phyloP scores from a whole-genome alignment of 2,888 invertebrate species.

The Margaritifera margaritifera region DNA sequence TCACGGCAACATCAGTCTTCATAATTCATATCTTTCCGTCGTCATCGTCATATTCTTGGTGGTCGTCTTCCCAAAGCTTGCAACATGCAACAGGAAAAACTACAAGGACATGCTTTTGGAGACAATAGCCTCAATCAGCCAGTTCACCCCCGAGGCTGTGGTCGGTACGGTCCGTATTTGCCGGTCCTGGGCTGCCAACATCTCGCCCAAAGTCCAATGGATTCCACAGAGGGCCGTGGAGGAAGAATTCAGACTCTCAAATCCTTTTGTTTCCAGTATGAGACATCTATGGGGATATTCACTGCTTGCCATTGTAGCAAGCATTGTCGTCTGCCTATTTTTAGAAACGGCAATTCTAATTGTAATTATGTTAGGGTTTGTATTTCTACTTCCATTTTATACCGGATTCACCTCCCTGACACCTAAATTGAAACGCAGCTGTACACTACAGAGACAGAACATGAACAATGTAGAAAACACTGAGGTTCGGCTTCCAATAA shows the following conservation, averaged over 20 bases:
- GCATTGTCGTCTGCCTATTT: constrained; percentile 49
- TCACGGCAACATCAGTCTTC: constrained; percentile 52
- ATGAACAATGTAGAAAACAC: no score
- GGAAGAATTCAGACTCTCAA: constrained; percentile 58
- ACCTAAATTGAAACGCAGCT: constrained; percentile 28
- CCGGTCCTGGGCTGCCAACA: constrained; percentile 57
- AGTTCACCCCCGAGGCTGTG: constrained; percentile 65
- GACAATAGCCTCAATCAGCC: constrained; percentile 59
- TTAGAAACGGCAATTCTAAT: constrained; percentile 43
- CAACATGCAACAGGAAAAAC: constrained; percentile 55
- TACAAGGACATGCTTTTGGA: constrained; percentile 60
- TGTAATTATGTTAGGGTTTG: constrained; percentile 51
- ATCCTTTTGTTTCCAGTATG: constrained; percentile 60
- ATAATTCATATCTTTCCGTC: constrained; percentile 57
- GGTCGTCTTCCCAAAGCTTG: constrained; percentile 64
- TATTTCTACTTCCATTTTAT: constrained; percentile 56
- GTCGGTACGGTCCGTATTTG: constrained; percentile 61
- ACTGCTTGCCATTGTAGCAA: constrained; percentile 42
- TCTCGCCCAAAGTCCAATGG: constrained; percentile 58
- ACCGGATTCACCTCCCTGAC: constrained; percentile 60
- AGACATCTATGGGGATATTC: constrained; percentile 65
- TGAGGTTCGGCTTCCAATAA: no score
- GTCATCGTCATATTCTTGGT: constrained; percentile 61
- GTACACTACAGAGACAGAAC: no score
- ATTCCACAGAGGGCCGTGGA: constrained; percentile 64